Conservation (phyloP, 2,113 vertebrate genomes). For the Mobula hypostoma region DNA sequence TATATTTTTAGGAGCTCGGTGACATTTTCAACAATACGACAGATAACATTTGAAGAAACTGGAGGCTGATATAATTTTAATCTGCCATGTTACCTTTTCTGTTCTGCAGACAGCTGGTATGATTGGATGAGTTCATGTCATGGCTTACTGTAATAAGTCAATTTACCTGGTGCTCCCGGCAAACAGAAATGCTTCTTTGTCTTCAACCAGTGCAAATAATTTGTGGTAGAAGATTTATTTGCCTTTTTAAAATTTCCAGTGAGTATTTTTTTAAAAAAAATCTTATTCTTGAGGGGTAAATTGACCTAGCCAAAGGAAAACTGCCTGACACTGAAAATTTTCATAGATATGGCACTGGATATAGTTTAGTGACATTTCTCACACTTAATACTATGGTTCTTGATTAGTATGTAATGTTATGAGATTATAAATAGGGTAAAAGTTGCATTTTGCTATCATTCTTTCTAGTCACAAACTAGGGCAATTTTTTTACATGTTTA, state of each 20-base stretch:
- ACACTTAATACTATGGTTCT: no score
- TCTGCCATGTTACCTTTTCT: neutral
- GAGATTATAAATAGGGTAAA: no score
- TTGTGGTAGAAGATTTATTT: neutral
- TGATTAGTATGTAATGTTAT: no score
- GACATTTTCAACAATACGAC: conserved; percentile 31
- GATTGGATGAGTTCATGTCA: conserved; percentile 15
- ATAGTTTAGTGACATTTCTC: neutral
- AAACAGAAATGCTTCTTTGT: neutral
- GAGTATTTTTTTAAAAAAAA: no score
- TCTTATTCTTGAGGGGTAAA: neutral
- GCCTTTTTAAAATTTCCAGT: neutral
- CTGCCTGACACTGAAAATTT: neutral
- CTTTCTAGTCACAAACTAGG: neutral
- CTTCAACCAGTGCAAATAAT: neutral
- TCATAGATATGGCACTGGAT: neutral
- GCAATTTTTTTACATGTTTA: no score
- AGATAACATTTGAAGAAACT: neutral
- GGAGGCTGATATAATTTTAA: neutral
- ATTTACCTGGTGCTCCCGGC: neutral
- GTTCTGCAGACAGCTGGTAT: conserved; percentile 3
- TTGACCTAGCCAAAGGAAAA: neutral
- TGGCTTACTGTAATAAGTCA: neutral
- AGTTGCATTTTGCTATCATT: neutral
- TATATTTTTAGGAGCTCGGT: conserved; percentile 24